A percentile compares a stretch with the other conserved stretches of the same genome.
Evolutionary conservation across 1,140 invertebrate species (phyloP).

Genomic region (Pristionchus pacificus): DNA sequence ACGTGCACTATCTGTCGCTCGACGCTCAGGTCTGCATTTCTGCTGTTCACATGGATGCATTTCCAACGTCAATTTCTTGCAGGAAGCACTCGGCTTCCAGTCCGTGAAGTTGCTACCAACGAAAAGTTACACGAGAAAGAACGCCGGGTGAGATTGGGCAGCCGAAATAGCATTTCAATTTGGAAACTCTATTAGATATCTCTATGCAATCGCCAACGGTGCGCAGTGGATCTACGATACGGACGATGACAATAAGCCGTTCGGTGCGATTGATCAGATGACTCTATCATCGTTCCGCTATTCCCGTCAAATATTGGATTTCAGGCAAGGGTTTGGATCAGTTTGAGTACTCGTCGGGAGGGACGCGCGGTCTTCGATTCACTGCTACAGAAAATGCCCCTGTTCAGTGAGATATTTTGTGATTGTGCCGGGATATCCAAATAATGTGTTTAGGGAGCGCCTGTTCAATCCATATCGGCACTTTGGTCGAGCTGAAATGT

Average conservation of each 20-base stretch:
- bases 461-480: conserved; percentile 55
- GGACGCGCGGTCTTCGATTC: conserved; percentile 16
- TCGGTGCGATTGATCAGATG: conserved; percentile 57
- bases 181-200: no score
- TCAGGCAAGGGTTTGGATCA: conserved; percentile 20
- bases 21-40: conserved; percentile 36
- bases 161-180: no score
- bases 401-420: not conserved
- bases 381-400: conserved; percentile 36
- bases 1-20: conserved; percentile 36
- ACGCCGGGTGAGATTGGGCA: no score
- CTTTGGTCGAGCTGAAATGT: no score
- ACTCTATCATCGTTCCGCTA: conserved; percentile 14
- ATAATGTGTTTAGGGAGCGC: conserved; percentile 20
- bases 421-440: not conserved
- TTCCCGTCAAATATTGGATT: not conserved
- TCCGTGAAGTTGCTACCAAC: conserved; percentile 27
- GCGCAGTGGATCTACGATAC: conserved; percentile 58
- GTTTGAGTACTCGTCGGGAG: conserved; percentile 17
- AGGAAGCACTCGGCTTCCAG: not conserved
- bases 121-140: conserved; percentile 43
- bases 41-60: conserved; percentile 2
- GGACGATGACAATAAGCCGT: no score
- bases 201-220: conserved; percentile 47
- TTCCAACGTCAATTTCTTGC: not conserved